Base-by-base conservation (phyloP, 2,797 vertebrate genomes). In the Poeciliopsis presidionis region DNA sequence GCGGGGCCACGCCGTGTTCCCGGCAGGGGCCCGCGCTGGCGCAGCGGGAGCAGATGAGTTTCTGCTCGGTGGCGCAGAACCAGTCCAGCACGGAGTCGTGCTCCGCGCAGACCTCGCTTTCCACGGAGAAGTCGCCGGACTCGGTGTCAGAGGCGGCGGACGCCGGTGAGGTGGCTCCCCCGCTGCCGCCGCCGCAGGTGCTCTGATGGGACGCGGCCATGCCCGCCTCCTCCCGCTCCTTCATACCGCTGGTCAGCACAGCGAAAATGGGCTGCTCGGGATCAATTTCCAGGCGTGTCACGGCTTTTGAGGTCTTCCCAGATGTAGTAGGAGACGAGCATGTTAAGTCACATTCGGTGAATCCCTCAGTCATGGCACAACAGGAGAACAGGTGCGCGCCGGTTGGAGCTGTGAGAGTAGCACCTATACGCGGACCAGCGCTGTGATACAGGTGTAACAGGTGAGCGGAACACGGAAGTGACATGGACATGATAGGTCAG, bases 11-110 rank as follows among this genome's bases (percentile, higher is more conserved):
- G 3, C 82, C 90, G 93, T 97, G 97, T 3, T 92, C 94, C 72
- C 76, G 87, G 87, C 97, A 97, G 77, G 92, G 81, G 72, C 95
- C 95, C 74, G 59, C 88, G 55, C 74, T 80, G 36, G 90, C 88
- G 86, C 97, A 97, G 57, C 89, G 90, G 5, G 92, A 91, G 84
- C 97, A 97, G 59, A 96, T 91, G 0, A 92, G 92, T 71, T 94
- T 96, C 74, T 91, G 90, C 45, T 97, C 96, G 53, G 94, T 94
- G 79, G 88, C 85, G 70, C 97, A 98, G 92, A 96, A 97, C 93
- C 95, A 95, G 89, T 92, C 90, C 72, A 96, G 86, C 46, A 93
- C 88, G 0, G 85, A 84, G 53, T 94, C 88, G 72, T 97, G 97
- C 28, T 94, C 92, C 59, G 92, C 80, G 16, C 95, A 96, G 0